Base-by-base conservation (phyloP, 1,140 invertebrate species). In the Drosophila azteca region DNA sequence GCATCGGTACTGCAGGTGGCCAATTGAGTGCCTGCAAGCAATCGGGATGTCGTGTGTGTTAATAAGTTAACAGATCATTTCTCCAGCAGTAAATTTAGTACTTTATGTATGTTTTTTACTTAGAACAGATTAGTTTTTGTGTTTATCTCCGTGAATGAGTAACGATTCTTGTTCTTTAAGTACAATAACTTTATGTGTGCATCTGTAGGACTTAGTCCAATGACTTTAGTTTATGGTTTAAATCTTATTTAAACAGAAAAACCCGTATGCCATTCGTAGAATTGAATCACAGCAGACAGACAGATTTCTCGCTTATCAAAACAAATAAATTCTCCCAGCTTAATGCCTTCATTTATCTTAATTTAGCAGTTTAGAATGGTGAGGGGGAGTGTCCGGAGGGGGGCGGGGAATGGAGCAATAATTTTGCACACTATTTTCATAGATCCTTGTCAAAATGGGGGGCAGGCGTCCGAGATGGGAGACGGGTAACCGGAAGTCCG, bases 401-500 rank as follows among this genome's bases (percentile, higher is more conserved):
- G 17, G 17, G 17, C 1, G 17, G 17, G 48, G 41, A 11, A 49
- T 22, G 39, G 26, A 53, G 50, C 44, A 74, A 84, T 68, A 61
- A 87, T 87, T 78, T 77, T 85, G 74, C 77, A 76, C 80, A 79
- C 80, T 84, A 75, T 83, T 84, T 83, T 67, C 57, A 59, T 59
- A 63, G 69, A 58, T 71, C 60, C 57, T 77, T 77, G 39, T 55
- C 66, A 78, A 65, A 69, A 77, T 58, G 50, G 60, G 31, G 50
- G 60, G 31, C 35, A 35, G 49, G 52, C 61, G 53, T 53, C 65
- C 46, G 57, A 64, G 53, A 58, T 9, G 31, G 9, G 31, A 74
- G 22, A 52, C 52, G 79, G 24, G 24, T 5, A 26, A 22, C 60
- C 52, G 79, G 64, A 65, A 77, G 77, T 63, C 29, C 50, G 60